These are phyloP conservation scores for Tetranychus truncatus DNA, from an alignment of 2,888 invertebrate genomes.

Conservation along the genomic window DNA sequence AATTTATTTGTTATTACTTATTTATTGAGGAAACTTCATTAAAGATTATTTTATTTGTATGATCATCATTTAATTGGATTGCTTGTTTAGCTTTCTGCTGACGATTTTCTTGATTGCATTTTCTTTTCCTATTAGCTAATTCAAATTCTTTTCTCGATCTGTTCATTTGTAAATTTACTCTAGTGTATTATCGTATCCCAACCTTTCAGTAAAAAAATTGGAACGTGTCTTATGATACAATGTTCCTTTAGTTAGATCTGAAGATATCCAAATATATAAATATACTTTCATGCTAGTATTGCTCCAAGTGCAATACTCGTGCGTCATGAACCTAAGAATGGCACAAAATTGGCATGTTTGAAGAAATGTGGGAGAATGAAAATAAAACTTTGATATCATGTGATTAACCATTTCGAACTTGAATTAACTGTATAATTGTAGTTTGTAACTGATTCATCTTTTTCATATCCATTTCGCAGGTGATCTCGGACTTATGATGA, in stretches of 20 bases:
- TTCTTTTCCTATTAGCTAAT: background rate
- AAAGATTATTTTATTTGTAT: no score
- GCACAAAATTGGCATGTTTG: background rate
- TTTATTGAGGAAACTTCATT: no score
- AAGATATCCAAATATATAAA: background rate
- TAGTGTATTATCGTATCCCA: background rate
- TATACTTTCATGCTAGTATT: background rate
- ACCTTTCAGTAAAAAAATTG: background rate
- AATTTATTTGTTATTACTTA: no score
- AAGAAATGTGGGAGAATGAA: background rate
- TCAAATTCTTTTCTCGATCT: background rate
- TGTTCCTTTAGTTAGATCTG: background rate
- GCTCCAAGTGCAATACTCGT: background rate
- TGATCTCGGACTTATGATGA: slow-evolving; percentile 27
- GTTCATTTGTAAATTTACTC: background rate
- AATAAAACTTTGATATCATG: background rate
- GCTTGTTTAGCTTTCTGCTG: no score
- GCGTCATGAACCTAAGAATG: background rate
- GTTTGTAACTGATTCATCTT: background rate
- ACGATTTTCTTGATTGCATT: no score
- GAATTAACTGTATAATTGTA: background rate
- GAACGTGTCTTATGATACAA: background rate
- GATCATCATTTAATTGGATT: no score
- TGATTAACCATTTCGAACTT: background rate
- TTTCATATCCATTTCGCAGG: slow-evolving; percentile 5